phyloP scores from a whole-genome alignment of 2,797 vertebrate genomes.

The Sarcoramphus papa region DNA sequence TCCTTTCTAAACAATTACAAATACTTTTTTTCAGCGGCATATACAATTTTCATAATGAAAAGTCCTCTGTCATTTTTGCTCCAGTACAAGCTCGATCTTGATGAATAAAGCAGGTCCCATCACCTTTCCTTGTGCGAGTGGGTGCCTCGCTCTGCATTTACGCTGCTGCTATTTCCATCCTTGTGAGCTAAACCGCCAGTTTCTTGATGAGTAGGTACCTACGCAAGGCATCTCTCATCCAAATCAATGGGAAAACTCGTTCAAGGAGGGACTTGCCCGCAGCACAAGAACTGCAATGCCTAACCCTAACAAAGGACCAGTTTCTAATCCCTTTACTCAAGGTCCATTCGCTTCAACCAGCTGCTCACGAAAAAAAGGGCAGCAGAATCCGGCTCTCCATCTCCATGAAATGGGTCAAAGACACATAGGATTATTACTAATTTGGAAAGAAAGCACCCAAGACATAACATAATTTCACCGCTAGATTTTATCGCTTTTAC shows the following conservation, averaged over 20 bases:
- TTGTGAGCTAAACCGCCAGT: neutral
- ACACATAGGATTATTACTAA: neutral
- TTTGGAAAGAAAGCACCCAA: slow-evolving; percentile 9
- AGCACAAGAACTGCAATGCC: neutral
- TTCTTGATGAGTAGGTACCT: neutral
- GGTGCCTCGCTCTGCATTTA: neutral
- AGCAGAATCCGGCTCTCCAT: neutral
- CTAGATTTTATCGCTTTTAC: neutral
- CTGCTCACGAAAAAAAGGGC: neutral
- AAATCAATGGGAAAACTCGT: neutral
- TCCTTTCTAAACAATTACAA: neutral
- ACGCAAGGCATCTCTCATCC: neutral
- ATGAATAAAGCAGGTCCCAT: neutral
- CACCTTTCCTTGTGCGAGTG: neutral
- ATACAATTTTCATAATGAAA: neutral
- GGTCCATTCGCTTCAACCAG: neutral
- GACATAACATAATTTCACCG: neutral
- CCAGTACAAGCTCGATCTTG: neutral
- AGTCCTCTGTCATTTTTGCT: neutral
- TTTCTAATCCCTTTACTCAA: slow-evolving; percentile 5
- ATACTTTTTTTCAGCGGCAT: neutral
- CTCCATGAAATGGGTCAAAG: neutral
- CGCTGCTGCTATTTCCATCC: neutral
- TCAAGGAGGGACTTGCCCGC: neutral
- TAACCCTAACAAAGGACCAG: neutral